Base-by-base conservation (phyloP, 2,888 invertebrate genomes). In the Chaetogeoica ovagalla region DNA sequence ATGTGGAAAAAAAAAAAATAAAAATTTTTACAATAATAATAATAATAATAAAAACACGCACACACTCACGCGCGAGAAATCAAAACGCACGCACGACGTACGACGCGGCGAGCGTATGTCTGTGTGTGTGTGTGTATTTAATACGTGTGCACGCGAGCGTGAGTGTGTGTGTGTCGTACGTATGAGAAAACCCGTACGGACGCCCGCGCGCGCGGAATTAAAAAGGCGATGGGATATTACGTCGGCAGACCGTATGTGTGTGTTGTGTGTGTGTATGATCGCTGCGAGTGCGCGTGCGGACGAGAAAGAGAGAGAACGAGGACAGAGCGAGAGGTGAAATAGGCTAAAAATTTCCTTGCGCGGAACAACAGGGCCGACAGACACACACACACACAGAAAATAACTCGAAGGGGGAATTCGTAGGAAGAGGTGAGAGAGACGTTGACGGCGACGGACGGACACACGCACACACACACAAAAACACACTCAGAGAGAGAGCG, bases 301-400 rank as follows among this genome's bases (percentile, higher is more conserved):
- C 9, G 43, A 9, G 43, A 39, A 7, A 6, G 39, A 43, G 43
- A 43, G 43, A 23, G 63, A 48, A 11, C 11, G 48, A 48, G 15
- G 48, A 48, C 13, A 1, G 13, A 48, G 70, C 57, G 79, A 71
- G 79, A 71, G 79, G 79, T 57, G 43, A 79, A 79, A 79, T 71
- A 71, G 70, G 79, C 77, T 77, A 79, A 79, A 79, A 79, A 79
- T 79, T 79, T 79, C 71, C 79, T 79, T 43, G 79, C 79, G 79
- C 70, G 43, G 57, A 79, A 79, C 79, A 79, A 79, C 79, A 79
- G 79, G 71, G 79, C 79, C 70, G 79, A 65, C 79, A 79, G n/a
- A n/a, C n/a, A n/a, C n/a, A n/a, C n/a, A n/a, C n/a, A n/a, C n/a
- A n/a, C n/a, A n/a, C n/a, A n/a, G 79, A 79, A 79, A 79, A 79